Evolutionary conservation across 1,140 invertebrate genomes (phyloP).

Genomic region (Streblospio benedicti): DNA sequence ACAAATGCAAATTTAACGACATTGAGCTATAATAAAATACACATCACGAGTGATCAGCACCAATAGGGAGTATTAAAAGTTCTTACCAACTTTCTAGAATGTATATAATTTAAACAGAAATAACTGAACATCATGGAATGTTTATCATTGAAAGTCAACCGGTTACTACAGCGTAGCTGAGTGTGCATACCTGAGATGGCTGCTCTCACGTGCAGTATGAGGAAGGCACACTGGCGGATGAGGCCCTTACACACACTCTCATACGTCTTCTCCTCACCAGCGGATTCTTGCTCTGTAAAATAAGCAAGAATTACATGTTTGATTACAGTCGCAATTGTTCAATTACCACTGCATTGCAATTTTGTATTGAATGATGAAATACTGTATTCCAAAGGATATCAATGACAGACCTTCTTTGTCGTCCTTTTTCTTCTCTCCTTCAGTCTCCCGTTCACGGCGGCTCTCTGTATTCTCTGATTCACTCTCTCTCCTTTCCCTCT

Average conservation of each 20-base stretch:
- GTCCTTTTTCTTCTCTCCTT: conserved; percentile 4
- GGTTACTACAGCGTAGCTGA: too few species aligned
- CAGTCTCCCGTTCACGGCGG: not conserved
- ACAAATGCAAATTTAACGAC: too few species aligned
- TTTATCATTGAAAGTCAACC: too few species aligned
- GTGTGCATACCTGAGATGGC: conserved; percentile 25
- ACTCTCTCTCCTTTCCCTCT: conserved; percentile 11
- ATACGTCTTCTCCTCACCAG: conserved; percentile 25
- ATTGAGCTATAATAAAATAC: too few species aligned
- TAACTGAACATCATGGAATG: too few species aligned
- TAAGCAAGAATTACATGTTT: not conserved
- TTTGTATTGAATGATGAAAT: too few species aligned
- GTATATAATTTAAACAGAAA: too few species aligned
- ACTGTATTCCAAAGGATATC: too few species aligned
- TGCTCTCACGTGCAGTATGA: conserved; percentile 42
- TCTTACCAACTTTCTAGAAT: too few species aligned
- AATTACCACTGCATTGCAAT: too few species aligned
- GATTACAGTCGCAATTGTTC: not conserved
- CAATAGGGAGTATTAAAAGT: too few species aligned
- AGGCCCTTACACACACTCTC: conserved; percentile 37
- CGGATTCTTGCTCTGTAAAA: not conserved
- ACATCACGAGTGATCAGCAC: too few species aligned
- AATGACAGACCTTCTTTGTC: not conserved
- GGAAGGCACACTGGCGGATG: conserved; percentile 43
- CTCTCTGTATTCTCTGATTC: conserved; percentile 14